Conservation (phyloP, 35 echinoderm and acorn worm genomes). For the Holothuria glaberrima region DNA sequence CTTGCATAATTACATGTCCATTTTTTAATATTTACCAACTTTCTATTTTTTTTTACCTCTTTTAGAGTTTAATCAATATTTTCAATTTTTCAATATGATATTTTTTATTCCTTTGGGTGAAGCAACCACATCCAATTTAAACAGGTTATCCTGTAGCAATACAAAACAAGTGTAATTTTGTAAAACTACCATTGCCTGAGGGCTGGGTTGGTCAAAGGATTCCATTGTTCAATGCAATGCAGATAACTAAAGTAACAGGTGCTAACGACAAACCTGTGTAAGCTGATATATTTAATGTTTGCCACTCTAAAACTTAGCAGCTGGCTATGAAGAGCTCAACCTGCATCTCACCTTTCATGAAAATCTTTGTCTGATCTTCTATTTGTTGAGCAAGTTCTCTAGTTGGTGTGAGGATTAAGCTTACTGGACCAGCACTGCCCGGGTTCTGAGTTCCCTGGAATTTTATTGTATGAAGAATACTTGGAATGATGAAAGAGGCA, state of each 20-base stretch:
- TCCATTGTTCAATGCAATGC: too few species aligned
- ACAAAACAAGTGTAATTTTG: too few species aligned
- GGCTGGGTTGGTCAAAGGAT: too few species aligned
- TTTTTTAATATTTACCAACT: too few species aligned
- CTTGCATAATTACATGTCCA: too few species aligned
- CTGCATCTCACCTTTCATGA: conserved; percentile 21
- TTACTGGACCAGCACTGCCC: background rate
- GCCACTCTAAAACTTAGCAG: background rate
- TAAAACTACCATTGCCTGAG: too few species aligned
- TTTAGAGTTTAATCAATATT: too few species aligned
- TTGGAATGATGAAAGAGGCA: conserved; percentile 44
- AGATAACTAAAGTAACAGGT: background rate
- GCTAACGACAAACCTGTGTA: background rate
- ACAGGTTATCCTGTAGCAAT: background rate
- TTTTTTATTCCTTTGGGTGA: too few species aligned
- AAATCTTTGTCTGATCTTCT: conserved; percentile 68
- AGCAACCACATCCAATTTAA: too few species aligned
- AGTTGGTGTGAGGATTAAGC: conserved; percentile 84
- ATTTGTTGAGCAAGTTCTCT: conserved; percentile 96
- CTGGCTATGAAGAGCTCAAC: background rate
- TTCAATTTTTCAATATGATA: too few species aligned
- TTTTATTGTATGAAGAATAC: conserved; percentile 13
- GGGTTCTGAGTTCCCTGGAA: background rate
- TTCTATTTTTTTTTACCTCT: too few species aligned
- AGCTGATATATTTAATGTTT: background rate